A percentile compares a stretch with the other conserved stretches of the same genome.
phyloP scores from a whole-genome alignment of 2,113 vertebrate species.

The Tychaedon coryphoeus region DNA sequence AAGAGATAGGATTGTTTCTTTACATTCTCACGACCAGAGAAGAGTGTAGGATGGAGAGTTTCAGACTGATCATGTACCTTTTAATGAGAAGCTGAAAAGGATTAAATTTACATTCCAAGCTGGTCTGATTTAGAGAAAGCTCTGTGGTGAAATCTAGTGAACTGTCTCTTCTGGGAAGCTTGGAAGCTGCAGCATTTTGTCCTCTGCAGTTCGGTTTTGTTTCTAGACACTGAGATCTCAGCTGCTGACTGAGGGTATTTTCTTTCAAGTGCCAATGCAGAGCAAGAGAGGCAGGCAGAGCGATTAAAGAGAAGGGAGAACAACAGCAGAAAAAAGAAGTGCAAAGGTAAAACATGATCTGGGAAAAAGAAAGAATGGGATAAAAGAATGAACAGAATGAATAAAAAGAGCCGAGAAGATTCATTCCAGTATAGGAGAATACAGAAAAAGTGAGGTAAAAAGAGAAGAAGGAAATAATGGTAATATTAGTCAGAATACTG shows the following conservation, averaged over 20 bases:
- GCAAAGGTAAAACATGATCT: not conserved
- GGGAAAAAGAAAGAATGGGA: not conserved
- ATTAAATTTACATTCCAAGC: not conserved
- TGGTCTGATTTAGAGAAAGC: not conserved
- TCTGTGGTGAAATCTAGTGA: not conserved
- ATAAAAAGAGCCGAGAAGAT: not conserved
- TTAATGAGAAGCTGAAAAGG: slow-evolving; percentile 11
- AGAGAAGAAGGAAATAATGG: not conserved
- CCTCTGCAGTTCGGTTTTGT: not conserved
- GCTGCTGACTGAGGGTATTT: slow-evolving; percentile 1
- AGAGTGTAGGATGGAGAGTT: not conserved
- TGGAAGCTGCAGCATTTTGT: not conserved
- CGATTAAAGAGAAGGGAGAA: not conserved
- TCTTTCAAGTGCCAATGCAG: not conserved
- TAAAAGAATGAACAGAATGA: not conserved
- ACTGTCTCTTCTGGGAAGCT: not conserved
- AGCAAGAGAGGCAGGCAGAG: not conserved
- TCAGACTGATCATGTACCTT: not conserved
- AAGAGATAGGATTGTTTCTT: slow-evolving; percentile 17
- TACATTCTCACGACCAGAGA: not conserved
- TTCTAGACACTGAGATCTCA: not conserved
- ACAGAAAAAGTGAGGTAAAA: not conserved
- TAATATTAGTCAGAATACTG: not conserved
- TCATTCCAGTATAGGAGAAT: not conserved
- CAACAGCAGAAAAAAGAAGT: not conserved